Conservation (phyloP, 2,797 vertebrate species). For the Limnodromus scolopaceus region DNA sequence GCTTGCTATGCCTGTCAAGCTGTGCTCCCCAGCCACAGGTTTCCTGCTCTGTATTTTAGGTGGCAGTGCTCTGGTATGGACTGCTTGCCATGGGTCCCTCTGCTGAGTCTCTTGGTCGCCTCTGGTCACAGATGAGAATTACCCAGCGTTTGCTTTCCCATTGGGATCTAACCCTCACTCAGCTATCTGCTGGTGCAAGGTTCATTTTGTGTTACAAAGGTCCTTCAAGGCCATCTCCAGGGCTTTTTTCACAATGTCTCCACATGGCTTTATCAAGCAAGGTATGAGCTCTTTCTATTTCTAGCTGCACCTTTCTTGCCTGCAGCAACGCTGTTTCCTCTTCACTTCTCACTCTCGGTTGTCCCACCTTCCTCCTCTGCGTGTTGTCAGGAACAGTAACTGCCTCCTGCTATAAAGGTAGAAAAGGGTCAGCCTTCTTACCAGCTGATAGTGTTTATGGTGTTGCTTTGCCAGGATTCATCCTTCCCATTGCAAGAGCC, state of each 20-base stretch:
- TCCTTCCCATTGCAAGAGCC: neutral
- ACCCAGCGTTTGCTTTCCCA: neutral
- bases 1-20: neutral
- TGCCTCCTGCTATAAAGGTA: neutral
- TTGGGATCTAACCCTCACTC: neutral
- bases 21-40: neutral
- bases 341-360: neutral
- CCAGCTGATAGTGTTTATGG: neutral
- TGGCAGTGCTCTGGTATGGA: rapidly evolving
- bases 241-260: neutral
- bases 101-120: neutral
- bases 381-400: constrained; percentile 14
- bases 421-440: neutral
- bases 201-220: neutral
- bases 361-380: constrained; percentile 4
- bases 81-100: neutral
- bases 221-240: neutral
- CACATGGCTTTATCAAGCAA: neutral
- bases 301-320: constrained; percentile 35
- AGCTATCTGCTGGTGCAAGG: neutral
- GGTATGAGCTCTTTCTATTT: constrained; percentile 18
- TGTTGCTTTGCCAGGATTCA: neutral
- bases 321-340: constrained; percentile 12
- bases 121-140: neutral
- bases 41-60: neutral